Evolutionary conservation across 2,797 vertebrate genomes (phyloP).

Genomic region (Hybognathus amarus): DNA sequence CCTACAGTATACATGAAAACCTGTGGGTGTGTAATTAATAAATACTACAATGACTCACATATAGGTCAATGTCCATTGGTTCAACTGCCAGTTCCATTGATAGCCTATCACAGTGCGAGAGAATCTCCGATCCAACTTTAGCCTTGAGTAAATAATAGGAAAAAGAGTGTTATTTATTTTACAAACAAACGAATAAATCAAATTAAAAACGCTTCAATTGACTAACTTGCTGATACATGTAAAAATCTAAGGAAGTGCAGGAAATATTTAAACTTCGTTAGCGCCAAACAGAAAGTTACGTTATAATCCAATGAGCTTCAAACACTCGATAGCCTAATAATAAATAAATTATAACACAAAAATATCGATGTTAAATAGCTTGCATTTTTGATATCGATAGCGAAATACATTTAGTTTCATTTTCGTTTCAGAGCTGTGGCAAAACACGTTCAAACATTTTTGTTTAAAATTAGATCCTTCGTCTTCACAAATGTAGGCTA

Average conservation of each 20-base stretch:
- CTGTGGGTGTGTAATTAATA: background rate
- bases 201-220: background rate
- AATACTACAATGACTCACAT: background rate
- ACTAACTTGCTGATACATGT: background rate
- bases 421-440: background rate
- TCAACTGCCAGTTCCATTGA: background rate
- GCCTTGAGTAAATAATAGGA: background rate
- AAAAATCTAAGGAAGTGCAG: too few species aligned
- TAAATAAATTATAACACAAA: too few species aligned
- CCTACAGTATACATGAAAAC: too few species aligned
- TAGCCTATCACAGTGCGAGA: background rate
- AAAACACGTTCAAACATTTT: background rate
- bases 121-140: background rate
- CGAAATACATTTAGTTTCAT: background rate
- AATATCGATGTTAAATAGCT: background rate
- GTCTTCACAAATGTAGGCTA: background rate
- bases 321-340: too few species aligned
- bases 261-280: background rate
- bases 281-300: background rate
- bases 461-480: background rate
- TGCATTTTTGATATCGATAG: background rate
- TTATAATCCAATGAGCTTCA: background rate
- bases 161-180: background rate
- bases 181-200: too few species aligned
- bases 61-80: background rate